Evolutionary conservation across 2,797 vertebrate genomes (phyloP), one percentile per base, ranked within the genome.

Genomic region (Pipistrellus pipistrellus): DNA sequence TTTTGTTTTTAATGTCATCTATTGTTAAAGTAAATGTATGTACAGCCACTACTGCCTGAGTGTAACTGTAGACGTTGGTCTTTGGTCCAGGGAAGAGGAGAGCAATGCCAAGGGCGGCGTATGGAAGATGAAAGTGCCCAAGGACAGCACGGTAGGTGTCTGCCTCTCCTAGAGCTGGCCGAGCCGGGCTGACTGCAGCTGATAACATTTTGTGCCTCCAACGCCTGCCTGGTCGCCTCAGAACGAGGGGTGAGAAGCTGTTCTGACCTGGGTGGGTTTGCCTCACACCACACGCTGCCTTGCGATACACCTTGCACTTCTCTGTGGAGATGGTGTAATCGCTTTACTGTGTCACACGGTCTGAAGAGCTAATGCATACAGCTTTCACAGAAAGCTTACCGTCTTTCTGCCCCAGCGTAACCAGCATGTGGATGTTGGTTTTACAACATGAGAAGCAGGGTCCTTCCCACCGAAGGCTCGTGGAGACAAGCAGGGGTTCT

Each of bases 101-200:
- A 99, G 99, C 97, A 99, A 99, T 96, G 99, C 99, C 64, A 99
- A 99, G 97, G 99, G 99, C 48, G 99, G 99, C 0, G 98, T 99
- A 30, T 99, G 99, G 99, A 99, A 99, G 98, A 99, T 99, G 99
- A 99, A 99, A 98, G 99, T 99, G 62, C 98, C 99, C 75, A 99
- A 99, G 98, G 99, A 99, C 95, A 98, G 98, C 97, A 99, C 99
- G 73, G 99, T 99, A 98, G 94, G 99, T 98, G 62, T 59, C 80
- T 51, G 81, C 44, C 23, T 89, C 73, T 30, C 73, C 96, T 68
- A 6, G 25, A 44, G 14, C 20, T n/a, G 75, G 41, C 94, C 75
- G n/a, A 2, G 83, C 55, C n/a, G 8, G 78, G 88, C 85, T 68
- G 91, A 53, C 95, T 18, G 38, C 25, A 9, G 38, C 21, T 32